Conservation (phyloP, 2,888 invertebrate genomes). For the Ectemnius cavifrons region DNA sequence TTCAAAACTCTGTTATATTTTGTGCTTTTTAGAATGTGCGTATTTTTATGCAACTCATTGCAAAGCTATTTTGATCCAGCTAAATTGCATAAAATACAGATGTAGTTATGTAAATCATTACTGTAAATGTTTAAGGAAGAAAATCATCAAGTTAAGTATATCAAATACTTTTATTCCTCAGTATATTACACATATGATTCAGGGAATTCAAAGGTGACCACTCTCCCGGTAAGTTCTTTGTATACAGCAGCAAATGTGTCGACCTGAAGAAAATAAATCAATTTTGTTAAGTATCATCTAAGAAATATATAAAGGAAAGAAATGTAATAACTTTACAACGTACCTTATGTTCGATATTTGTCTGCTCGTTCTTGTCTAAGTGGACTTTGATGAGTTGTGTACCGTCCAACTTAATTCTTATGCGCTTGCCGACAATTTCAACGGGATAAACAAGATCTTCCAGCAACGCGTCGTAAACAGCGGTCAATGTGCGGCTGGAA, state of each 20-base stretch:
- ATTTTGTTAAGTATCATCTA: neutral
- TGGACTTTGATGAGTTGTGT: conserved; percentile 98
- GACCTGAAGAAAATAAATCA: conserved; percentile 82
- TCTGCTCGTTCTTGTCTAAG: conserved; percentile 98
- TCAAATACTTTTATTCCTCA: conserved; percentile 57
- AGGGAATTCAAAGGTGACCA: conserved; percentile 99
- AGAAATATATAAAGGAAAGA: neutral
- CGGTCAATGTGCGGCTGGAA: conserved; percentile 91
- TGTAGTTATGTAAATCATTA: neutral
- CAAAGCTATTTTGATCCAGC: too few species aligned
- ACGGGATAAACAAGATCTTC: conserved; percentile 99
- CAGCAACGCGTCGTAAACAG: conserved; percentile 97
- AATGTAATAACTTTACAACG: conserved; percentile 24
- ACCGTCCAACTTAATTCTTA: conserved; percentile 97
- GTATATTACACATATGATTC: conserved; percentile 93
- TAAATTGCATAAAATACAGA: neutral
- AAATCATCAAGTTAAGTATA: conserved; percentile 1
- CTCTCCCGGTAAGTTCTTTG: conserved; percentile 99
- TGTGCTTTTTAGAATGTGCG: too few species aligned
- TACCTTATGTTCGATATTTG: conserved; percentile 99
- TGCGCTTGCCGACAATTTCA: conserved; percentile 99
- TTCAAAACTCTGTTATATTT: too few species aligned
- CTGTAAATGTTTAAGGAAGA: neutral
- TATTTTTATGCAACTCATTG: too few species aligned
- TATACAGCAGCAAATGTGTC: conserved; percentile 99